phyloP scores from a whole-genome alignment of 2,113 vertebrate species.

The Nicator chloris region DNA sequence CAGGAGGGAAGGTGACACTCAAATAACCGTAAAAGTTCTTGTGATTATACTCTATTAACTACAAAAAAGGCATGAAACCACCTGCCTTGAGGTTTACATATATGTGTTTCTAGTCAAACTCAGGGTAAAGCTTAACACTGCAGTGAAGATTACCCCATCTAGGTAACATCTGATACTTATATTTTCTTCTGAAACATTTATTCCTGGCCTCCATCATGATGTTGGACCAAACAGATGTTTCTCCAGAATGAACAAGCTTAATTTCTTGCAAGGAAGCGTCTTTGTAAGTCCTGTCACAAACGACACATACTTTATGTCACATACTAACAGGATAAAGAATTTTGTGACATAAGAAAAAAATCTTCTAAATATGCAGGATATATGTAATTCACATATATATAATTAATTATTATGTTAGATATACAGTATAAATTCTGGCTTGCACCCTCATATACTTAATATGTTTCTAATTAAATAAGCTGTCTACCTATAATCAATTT shows the following conservation, averaged over 20 bases:
- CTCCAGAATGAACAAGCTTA: neutral
- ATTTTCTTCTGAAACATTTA: neutral
- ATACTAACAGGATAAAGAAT: neutral
- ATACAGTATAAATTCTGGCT: neutral
- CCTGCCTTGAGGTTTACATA: neutral
- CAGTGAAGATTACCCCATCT: accelerated
- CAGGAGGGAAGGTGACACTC: neutral
- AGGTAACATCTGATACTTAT: neutral
- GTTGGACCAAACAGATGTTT: neutral
- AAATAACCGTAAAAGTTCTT: neutral
- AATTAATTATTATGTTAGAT: neutral
- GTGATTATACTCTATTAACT: neutral
- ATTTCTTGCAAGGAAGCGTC: neutral
- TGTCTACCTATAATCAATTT: neutral
- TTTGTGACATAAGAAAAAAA: neutral
- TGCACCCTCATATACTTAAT: neutral
- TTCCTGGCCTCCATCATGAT: neutral
- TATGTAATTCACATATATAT: neutral
- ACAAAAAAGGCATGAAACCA: neutral
- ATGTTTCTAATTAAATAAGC: neutral
- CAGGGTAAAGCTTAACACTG: neutral
- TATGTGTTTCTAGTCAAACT: neutral
- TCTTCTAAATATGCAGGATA: neutral
- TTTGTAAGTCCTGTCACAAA: neutral
- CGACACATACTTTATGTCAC: neutral